These are phyloP conservation scores for Argyrosomus regius DNA, from an alignment of 2,797 vertebrate species.

Conservation along the genomic window DNA sequence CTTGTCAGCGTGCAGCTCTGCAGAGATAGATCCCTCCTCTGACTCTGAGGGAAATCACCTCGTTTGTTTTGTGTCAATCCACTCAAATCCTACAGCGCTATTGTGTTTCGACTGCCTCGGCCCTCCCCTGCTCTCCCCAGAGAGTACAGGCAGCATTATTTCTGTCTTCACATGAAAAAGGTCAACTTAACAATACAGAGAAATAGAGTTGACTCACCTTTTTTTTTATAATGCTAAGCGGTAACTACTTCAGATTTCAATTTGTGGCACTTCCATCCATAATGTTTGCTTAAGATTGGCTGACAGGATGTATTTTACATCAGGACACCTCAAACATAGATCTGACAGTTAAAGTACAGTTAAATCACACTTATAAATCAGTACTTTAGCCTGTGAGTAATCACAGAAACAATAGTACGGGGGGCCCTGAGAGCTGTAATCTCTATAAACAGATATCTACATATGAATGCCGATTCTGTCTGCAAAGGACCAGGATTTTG, in stretches of 20 bases:
- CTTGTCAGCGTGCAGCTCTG: conserved; percentile 74
- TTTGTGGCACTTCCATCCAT: background rate
- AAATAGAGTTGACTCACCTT: conserved; percentile 11
- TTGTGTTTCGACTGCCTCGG: conserved; percentile 47
- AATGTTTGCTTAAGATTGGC: background rate
- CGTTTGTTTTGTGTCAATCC: conserved; percentile 83
- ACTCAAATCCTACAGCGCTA: conserved; percentile 69
- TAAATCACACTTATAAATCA: background rate
- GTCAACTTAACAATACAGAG: conserved; percentile 40
- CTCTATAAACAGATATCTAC: background rate
- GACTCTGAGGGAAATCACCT: conserved; percentile 77
- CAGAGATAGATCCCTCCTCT: conserved; percentile 70
- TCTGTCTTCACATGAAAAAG: conserved; percentile 32
- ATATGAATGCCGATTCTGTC: no score
- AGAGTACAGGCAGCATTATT: conserved; percentile 26
- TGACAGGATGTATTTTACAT: background rate
- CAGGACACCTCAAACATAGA: background rate
- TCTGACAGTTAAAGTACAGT: background rate
- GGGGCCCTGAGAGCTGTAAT: background rate
- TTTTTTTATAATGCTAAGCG: conserved; percentile 8
- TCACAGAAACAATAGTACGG: background rate
- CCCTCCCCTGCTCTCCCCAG: conserved; percentile 52
- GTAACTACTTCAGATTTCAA: conserved; percentile 18
- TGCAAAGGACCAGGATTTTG: no score
- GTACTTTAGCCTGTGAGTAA: background rate